Percentiles rank a stretch among this genome's conserved stretches.
Evolutionary conservation across 1,140 invertebrate genomes (phyloP).

Genomic region (Trissolcus basalis): DNA sequence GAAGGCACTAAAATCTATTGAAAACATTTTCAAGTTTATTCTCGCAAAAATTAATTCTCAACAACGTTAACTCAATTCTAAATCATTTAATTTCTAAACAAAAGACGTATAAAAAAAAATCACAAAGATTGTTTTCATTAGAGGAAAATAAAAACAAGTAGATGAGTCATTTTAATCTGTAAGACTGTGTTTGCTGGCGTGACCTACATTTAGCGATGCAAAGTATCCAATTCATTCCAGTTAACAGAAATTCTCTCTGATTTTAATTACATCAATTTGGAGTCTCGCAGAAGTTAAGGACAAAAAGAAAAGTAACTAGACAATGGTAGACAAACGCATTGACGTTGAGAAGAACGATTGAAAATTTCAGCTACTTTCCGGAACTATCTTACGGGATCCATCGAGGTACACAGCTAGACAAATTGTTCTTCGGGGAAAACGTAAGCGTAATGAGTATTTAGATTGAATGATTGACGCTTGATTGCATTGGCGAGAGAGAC

Average conservation of each 20-base stretch:
- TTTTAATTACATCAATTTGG: constrained; percentile 56
- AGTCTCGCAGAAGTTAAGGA: constrained; percentile 36
- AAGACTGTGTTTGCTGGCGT: constrained; percentile 15
- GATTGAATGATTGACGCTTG: constrained; percentile 57
- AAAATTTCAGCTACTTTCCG: constrained; percentile 57
- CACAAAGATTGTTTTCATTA: neutral
- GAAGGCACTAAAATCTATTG: too few species aligned
- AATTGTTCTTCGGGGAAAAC: constrained; percentile 48
- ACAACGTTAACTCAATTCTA: too few species aligned
- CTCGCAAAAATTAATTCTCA: too few species aligned
- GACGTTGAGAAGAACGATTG: constrained; percentile 47
- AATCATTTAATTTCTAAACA: too few species aligned
- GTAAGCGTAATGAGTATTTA: constrained; percentile 54
- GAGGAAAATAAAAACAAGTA: constrained; percentile 4
- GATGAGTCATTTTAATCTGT: constrained; percentile 13
- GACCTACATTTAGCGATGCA: constrained; percentile 33
- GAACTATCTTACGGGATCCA: constrained; percentile 44
- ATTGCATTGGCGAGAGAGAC: constrained; percentile 36
- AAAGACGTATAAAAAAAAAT: too few species aligned
- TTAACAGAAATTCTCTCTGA: constrained; percentile 39
- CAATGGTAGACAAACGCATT: constrained; percentile 40
- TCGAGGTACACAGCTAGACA: constrained; percentile 44
- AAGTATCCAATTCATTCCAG: constrained; percentile 41
- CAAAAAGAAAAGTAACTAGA: constrained; percentile 50
- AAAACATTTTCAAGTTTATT: too few species aligned